These are phyloP conservation scores for Pecten maximus DNA, from an alignment of 2,888 invertebrate genomes.

Conservation along the genomic window DNA sequence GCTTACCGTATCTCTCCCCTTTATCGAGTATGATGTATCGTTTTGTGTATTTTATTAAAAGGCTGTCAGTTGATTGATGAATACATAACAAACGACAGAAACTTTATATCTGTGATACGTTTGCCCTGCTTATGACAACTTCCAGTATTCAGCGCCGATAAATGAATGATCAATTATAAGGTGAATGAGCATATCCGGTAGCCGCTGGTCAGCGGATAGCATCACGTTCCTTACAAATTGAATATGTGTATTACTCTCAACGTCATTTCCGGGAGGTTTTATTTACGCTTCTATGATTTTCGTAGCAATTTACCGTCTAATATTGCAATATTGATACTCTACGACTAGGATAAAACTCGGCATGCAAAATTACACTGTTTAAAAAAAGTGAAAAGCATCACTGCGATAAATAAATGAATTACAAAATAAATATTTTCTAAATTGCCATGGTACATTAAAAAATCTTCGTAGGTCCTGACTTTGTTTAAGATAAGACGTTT, in stretches of 20 bases:
- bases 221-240: conserved; percentile 18
- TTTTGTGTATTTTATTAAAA: conserved; percentile 28
- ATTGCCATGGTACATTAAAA: too few relatives aligned
- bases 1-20: background rate
- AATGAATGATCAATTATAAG: conserved; percentile 35
- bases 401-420: too few relatives aligned
- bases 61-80: conserved; percentile 35
- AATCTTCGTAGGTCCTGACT: too few relatives aligned
- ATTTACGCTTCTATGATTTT: background rate
- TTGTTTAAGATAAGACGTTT: too few relatives aligned
- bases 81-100: conserved; percentile 26
- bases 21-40: conserved; percentile 30
- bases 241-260: conserved; percentile 26
- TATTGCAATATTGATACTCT: background rate
- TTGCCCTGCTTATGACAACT: conserved; percentile 35
- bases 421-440: too few relatives aligned
- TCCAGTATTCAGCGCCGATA: conserved; percentile 20
- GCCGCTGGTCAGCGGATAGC: background rate
- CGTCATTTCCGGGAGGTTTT: conserved; percentile 2
- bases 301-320: background rate
- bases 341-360: background rate
- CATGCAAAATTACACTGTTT: background rate
- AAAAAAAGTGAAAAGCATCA: background rate
- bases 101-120: conserved; percentile 35
- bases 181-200: conserved; percentile 28